These are phyloP conservation scores for Brachyopa scutellaris DNA, from an alignment of 2,888 invertebrate species.

Conservation along the genomic window DNA sequence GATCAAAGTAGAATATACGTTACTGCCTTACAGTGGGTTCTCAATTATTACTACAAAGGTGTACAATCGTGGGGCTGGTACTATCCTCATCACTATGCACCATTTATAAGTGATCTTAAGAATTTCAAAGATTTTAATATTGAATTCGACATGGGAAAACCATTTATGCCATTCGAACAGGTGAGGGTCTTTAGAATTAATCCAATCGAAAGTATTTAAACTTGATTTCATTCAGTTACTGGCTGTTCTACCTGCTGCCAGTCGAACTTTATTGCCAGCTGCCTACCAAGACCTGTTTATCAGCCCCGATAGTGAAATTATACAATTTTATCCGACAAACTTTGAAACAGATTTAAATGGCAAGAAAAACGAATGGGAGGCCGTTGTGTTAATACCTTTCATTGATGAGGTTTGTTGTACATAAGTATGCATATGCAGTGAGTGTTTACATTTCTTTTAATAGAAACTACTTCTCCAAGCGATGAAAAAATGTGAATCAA, in stretches of 20 bases:
- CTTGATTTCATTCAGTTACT: slow-evolving; percentile 83
- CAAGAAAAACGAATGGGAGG: slow-evolving; percentile 98
- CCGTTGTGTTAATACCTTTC: slow-evolving; percentile 95
- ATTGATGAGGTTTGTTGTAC: slow-evolving; percentile 90
- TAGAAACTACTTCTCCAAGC: slow-evolving; percentile 87
- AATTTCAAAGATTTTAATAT: slow-evolving; percentile 90
- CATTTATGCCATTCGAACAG: slow-evolving; percentile 97
- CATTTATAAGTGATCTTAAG: slow-evolving; percentile 96
- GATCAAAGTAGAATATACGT: slow-evolving; percentile 95
- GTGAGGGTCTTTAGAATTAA: slow-evolving; percentile 79
- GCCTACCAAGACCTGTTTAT: slow-evolving; percentile 92
- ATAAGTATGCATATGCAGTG: not conserved
- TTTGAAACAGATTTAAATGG: slow-evolving; percentile 98
- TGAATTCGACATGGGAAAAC: slow-evolving; percentile 91
- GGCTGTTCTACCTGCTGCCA: slow-evolving; percentile 94
- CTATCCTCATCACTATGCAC: slow-evolving; percentile 98
- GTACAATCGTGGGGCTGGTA: slow-evolving; percentile 99
- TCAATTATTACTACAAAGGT: slow-evolving; percentile 97
- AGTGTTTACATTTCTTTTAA: slow-evolving; percentile 53
- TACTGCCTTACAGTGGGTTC: slow-evolving; percentile 97
- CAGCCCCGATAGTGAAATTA: slow-evolving; percentile 88
- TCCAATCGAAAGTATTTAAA: not conserved
- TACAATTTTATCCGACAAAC: slow-evolving; percentile 94
- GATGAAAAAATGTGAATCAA: slow-evolving; percentile 87
- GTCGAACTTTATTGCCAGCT: slow-evolving; percentile 88